Conservation (phyloP, 2,113 vertebrate genomes). For the Myodes glareolus region DNA sequence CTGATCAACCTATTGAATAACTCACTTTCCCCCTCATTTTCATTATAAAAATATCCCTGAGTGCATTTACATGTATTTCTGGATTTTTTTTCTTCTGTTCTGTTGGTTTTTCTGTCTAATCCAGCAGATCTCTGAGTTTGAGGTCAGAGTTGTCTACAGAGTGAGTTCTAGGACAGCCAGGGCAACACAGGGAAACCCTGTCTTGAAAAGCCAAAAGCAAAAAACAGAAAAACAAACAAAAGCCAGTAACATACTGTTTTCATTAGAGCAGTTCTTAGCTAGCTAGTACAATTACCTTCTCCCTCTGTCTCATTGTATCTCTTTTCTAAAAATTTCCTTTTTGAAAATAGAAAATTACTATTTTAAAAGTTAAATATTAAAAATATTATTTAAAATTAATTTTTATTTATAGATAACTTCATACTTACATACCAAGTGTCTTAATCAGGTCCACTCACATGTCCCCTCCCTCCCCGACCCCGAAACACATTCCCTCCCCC, state of each 20-base stretch:
- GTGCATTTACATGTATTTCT: background rate
- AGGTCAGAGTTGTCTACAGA: background rate
- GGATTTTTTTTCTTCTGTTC: constrained; percentile 13
- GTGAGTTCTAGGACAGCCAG: background rate
- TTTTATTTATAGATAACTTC: background rate
- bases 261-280: background rate
- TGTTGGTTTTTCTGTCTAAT: background rate
- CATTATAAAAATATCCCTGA: background rate
- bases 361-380: background rate
- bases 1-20: background rate
- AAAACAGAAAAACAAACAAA: background rate
- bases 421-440: background rate
- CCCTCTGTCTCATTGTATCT: background rate
- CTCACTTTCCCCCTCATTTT: background rate
- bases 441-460: background rate
- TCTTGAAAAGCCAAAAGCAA: background rate
- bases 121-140: background rate
- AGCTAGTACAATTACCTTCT: background rate
- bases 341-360: background rate
- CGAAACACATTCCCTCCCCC: background rate
- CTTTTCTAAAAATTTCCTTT: background rate
- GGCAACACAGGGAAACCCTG: background rate
- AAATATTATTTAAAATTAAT: background rate
- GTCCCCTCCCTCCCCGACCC: background rate
- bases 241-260: background rate